Conservation (phyloP, 2,113 vertebrate genomes). For the Papio anubis region DNA sequence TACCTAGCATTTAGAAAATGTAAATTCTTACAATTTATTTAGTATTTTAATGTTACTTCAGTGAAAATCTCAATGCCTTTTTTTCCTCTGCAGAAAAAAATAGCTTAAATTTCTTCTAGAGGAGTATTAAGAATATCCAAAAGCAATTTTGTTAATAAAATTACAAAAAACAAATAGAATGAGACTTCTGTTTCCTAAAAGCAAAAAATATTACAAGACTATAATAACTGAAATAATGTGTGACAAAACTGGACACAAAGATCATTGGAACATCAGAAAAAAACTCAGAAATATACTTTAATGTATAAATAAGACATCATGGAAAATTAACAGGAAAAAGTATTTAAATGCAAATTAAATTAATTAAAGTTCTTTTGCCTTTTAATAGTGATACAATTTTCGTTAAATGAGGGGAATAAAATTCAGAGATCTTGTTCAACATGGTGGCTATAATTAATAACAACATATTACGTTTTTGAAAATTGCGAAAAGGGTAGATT, state of each 20-base stretch:
- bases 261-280: background rate
- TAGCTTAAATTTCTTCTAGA: background rate
- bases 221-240: background rate
- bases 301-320: background rate
- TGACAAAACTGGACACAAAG: background rate
- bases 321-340: background rate
- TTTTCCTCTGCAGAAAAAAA: background rate
- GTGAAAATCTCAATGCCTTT: background rate
- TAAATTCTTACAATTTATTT: background rate
- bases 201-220: background rate
- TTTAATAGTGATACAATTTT: background rate
- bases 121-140: background rate
- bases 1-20: background rate
- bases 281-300: background rate
- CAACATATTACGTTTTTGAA: background rate
- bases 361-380: background rate
- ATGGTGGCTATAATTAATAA: background rate
- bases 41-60: background rate
- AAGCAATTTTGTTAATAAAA: background rate
- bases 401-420: background rate
- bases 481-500: background rate
- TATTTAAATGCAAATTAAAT: slow-evolving; percentile 28
- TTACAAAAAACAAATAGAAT: background rate
- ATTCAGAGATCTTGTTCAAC: background rate
- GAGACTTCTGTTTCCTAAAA: background rate